Percentiles rank a stretch among this genome's conserved stretches.
Evolutionary conservation across 2,113 vertebrate species (phyloP).

Genomic region (Acrocephalus kingi): DNA sequence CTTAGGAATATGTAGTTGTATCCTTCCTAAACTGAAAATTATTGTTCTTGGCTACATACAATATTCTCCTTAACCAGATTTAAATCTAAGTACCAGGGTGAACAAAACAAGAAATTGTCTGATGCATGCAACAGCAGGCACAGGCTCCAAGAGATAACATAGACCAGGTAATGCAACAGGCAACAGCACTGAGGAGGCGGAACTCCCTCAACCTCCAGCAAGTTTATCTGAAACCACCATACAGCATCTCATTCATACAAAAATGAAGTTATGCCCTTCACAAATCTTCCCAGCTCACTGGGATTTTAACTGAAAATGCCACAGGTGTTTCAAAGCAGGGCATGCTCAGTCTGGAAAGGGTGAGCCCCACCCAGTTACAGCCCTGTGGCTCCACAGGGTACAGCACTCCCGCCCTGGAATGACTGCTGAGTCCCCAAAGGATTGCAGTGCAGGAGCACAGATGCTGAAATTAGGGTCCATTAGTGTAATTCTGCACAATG

Average conservation of each 20-base stretch:
- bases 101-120: background rate
- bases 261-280: background rate
- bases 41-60: background rate
- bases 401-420: rapidly evolving
- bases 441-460: background rate
- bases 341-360: background rate
- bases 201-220: rapidly evolving
- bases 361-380: background rate
- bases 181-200: rapidly evolving
- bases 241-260: background rate
- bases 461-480: background rate
- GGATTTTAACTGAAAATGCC: background rate
- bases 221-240: background rate
- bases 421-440: no score
- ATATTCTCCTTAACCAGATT: background rate
- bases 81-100: background rate
- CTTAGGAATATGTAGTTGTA: background rate
- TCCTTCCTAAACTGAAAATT: background rate
- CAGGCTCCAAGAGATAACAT: background rate
- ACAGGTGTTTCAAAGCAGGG: background rate
- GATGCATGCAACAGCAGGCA: background rate
- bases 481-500: background rate
- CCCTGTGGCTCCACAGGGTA: rapidly evolving
- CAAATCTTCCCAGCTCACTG: background rate
- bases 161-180: background rate